phyloP scores from a whole-genome alignment of 2,888 invertebrate genomes.

The Leptinotarsa juncta region DNA sequence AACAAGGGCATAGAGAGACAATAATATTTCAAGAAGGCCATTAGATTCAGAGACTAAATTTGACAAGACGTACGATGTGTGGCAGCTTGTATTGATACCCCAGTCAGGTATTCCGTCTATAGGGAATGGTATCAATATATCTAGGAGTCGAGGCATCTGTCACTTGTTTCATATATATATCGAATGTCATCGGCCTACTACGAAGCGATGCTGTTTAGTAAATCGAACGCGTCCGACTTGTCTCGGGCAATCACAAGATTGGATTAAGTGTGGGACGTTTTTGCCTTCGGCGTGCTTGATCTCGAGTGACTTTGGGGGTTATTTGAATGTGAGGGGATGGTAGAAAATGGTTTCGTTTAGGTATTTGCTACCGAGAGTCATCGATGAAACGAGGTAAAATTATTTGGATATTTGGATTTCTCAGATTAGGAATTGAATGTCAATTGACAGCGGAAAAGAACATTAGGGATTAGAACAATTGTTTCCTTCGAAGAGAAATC shows the following conservation, averaged over 20 bases:
- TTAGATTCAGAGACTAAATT: slow-evolving; percentile 60
- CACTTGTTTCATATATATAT: slow-evolving; percentile 57
- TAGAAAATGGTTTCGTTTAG: background rate
- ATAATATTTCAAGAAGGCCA: slow-evolving; percentile 62
- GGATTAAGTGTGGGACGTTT: slow-evolving; percentile 44
- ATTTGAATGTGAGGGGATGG: slow-evolving; percentile 13
- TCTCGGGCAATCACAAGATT: slow-evolving; percentile 51
- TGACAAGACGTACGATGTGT: slow-evolving; percentile 62
- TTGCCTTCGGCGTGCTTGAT: slow-evolving; percentile 15
- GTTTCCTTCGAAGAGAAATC: too few relatives aligned
- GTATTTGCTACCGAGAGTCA: background rate
- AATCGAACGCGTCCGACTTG: slow-evolving; percentile 52
- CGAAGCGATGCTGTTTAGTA: slow-evolving; percentile 51
- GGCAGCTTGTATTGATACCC: slow-evolving; percentile 60
- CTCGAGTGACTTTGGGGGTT: slow-evolving; percentile 18
- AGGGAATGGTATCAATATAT: slow-evolving; percentile 60
- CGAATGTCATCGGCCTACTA: slow-evolving; percentile 55
- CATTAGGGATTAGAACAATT: too few relatives aligned
- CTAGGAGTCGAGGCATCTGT: slow-evolving; percentile 56
- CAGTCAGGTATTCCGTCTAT: slow-evolving; percentile 60
- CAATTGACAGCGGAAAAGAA: too few relatives aligned
- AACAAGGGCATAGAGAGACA: slow-evolving; percentile 54
- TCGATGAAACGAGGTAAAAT: background rate
- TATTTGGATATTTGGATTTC: too few relatives aligned
- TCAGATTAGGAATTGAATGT: too few relatives aligned